These are phyloP conservation scores for Leptocoma aspasia DNA, from an alignment of 2,113 vertebrate genomes.

Conservation along the genomic window DNA sequence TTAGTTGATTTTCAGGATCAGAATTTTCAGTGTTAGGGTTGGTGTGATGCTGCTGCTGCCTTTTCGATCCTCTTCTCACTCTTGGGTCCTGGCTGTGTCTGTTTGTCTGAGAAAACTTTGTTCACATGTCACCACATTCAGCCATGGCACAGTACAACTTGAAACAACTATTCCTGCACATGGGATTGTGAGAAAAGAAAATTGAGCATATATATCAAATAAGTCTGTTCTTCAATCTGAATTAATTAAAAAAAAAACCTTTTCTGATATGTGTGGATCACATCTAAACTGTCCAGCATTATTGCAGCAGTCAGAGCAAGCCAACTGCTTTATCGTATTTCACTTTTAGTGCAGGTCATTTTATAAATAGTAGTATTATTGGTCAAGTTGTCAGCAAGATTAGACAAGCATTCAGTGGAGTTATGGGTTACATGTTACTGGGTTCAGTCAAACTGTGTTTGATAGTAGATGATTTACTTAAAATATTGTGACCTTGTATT, in stretches of 20 bases:
- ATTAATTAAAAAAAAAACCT: not conserved
- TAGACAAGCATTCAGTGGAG: not conserved
- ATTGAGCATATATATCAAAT: not conserved
- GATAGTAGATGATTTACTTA: not conserved
- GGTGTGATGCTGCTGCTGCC: not conserved
- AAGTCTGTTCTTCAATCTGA: not conserved
- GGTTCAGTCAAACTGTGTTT: not conserved
- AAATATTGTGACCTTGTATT: not conserved
- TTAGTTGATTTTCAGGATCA: not conserved
- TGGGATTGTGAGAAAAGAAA: not conserved
- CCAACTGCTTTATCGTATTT: not conserved
- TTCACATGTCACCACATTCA: not conserved
- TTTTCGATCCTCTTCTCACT: not conserved
- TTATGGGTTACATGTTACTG: not conserved
- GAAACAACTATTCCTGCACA: not conserved
- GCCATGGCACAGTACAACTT: not conserved
- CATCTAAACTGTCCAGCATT: not conserved
- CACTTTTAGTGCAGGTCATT: not conserved
- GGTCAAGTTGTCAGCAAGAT: not conserved
- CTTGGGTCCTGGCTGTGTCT: not conserved
- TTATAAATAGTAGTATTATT: not conserved
- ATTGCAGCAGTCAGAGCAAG: not conserved
- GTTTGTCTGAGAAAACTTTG: not conserved
- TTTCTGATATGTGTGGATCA: not conserved
- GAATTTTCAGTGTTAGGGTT: not conserved